Conservation (phyloP, 1,140 invertebrate species). For the Micrasema longulum region DNA sequence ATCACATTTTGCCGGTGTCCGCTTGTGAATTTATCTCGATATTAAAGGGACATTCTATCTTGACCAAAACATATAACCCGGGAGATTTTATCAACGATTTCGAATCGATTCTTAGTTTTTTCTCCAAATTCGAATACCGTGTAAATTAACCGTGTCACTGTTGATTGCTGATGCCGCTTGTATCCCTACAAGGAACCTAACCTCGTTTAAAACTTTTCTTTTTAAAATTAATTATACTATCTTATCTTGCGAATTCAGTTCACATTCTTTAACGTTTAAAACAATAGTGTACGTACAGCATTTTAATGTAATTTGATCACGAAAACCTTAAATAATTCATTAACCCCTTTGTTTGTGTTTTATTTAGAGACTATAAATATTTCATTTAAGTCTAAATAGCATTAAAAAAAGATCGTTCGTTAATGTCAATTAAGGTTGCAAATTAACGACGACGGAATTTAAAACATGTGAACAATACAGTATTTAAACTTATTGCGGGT, state of each 20-base stretch:
- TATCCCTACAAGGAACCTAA: conserved; percentile 1
- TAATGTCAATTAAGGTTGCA: no score
- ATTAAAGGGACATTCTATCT: conserved; percentile 22
- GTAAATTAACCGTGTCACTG: conserved; percentile 23
- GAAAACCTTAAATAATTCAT: background rate
- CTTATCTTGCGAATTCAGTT: background rate
- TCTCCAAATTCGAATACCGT: conserved; percentile 7
- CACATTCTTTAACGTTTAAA: background rate
- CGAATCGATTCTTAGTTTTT: conserved; percentile 21
- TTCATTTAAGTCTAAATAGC: no score
- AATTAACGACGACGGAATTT: no score
- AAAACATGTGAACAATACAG: no score
- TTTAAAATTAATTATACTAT: background rate
- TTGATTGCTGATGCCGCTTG: conserved; percentile 15
- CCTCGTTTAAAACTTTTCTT: background rate
- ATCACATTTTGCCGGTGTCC: background rate
- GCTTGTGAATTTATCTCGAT: conserved; percentile 18
- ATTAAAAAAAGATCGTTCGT: no score
- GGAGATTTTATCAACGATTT: conserved; percentile 23
- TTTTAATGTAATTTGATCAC: background rate
- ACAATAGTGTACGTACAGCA: background rate
- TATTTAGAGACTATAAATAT: no score
- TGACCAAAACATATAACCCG: conserved; percentile 13
- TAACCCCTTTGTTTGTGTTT: background rate
- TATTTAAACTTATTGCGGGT: no score